Percentiles rank a stretch among this genome's conserved stretches.
Conservation (phyloP, 1,140 invertebrate species). For the Adoxophyes honmai region DNA sequence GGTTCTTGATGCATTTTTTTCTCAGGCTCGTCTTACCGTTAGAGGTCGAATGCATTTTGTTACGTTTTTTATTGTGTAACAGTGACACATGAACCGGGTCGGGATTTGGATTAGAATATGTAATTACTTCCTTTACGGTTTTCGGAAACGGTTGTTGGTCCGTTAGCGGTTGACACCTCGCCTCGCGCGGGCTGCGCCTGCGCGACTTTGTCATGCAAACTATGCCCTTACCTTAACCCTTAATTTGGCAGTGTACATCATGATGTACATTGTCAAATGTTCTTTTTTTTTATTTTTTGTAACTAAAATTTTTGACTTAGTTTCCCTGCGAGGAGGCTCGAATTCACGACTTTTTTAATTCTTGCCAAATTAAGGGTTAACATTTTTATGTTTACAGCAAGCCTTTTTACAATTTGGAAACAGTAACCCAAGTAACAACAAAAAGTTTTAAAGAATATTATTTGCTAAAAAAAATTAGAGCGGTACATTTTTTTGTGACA, state of each 20-base stretch:
- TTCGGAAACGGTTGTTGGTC: conserved; percentile 62
- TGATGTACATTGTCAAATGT: too few relatives aligned
- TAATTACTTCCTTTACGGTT: conserved; percentile 75
- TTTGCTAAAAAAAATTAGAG: too few relatives aligned
- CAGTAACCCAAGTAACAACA: too few relatives aligned
- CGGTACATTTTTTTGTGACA: conserved; percentile 2
- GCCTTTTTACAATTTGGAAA: too few relatives aligned
- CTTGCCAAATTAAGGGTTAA: too few relatives aligned
- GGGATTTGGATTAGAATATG: conserved; percentile 71
- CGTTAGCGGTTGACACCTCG: conserved; percentile 39
- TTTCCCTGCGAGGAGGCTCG: too few relatives aligned
- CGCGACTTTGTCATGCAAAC: conserved; percentile 13
- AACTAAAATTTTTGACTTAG: too few relatives aligned
- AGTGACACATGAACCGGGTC: conserved; percentile 69
- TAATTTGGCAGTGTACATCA: too few relatives aligned
- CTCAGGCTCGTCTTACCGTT: conserved; percentile 67
- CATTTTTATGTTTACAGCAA: too few relatives aligned
- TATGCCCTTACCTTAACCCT: background rate
- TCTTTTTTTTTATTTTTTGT: too few relatives aligned
- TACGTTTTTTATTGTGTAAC: conserved; percentile 54
- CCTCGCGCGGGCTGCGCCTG: conserved; percentile 20
- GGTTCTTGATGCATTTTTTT: conserved; percentile 66
- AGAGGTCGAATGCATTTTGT: conserved; percentile 46
- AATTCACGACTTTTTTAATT: too few relatives aligned
- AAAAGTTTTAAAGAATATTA: too few relatives aligned